Base-by-base conservation (phyloP, 2,113 vertebrate genomes). In the Larimichthys crocea region DNA sequence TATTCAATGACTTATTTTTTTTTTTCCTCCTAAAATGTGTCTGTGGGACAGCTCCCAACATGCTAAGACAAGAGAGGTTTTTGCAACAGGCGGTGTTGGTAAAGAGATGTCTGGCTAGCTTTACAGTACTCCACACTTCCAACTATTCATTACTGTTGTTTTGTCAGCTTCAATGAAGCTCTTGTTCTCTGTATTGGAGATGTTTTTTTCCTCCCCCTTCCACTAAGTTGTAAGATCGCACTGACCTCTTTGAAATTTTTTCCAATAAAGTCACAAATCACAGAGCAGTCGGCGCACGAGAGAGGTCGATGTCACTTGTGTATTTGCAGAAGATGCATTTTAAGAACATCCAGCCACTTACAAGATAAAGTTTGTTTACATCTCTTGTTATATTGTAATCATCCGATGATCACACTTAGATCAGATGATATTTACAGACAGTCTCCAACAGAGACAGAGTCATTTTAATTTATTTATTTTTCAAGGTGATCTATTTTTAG, bases 31-130 rank as follows among this genome's bases (percentile, higher is more conserved):
- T 76, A 57, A 60, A 76, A 79, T 75, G 66, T 85, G 82, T 88
- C 53, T 75, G 62, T 80, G 76, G 77, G 75, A 84, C 84, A 40
- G 57, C 74, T 87, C 53, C 79, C 79, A 86, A 86, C 88, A 81
- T 88, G 89, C 82, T 83, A 86, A 88, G 80, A 89, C 86, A 81
- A 56, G 84, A 74, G 72, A 59, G 48, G 52, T 85, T 86, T 86
- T 75, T 78, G 83, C 80, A 84, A 81, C 62, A 77, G 80, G 68
- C 75, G 1, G 60, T 52, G 70, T 87, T 76, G 50, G 68, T 81
- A 65, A 60, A 73, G 61, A 85, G 77, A 59, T 56, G 62, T 84
- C 77, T 86, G 74, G 74, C 68, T 81, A 19, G 59, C 73, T 64
- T 50, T 50, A 24, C 59, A 72, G 56, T 11, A 1, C 76, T 50